Evolutionary conservation across 2,797 vertebrate species (phyloP).

Genomic region (Anisognathus igniventris): DNA sequence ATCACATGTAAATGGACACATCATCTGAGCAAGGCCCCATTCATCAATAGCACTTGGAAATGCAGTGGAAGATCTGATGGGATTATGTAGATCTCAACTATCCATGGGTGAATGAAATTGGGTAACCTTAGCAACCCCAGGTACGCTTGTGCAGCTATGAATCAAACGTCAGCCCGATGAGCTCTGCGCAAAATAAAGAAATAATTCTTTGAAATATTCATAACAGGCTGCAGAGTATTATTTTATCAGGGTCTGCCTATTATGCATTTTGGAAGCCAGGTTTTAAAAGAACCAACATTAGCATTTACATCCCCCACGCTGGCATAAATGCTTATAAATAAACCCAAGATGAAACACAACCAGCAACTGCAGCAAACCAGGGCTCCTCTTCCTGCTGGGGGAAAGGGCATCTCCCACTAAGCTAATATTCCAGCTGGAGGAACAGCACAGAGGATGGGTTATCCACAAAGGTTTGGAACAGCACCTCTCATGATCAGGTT

Average conservation of each 20-base stretch:
- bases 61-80: slow-evolving; percentile 90
- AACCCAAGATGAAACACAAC: not conserved
- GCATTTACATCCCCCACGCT: slow-evolving; percentile 51
- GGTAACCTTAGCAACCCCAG: slow-evolving; percentile 98
- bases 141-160: slow-evolving; percentile 78
- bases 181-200: slow-evolving; percentile 72
- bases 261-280: slow-evolving; percentile 62
- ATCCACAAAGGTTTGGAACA: slow-evolving; percentile 19
- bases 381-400: not conserved
- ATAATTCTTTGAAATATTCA: slow-evolving; percentile 77
- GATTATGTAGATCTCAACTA: slow-evolving; percentile 97
- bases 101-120: slow-evolving; percentile 92
- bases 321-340: slow-evolving; percentile 33
- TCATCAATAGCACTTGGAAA: slow-evolving; percentile 91
- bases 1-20: slow-evolving; percentile 97
- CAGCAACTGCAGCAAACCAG: not conserved
- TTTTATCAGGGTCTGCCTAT: slow-evolving; percentile 71
- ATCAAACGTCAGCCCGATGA: slow-evolving; percentile 72
- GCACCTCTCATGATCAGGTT: not conserved
- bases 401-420: not conserved
- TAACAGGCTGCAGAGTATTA: slow-evolving; percentile 70
- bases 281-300: not conserved
- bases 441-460: not conserved
- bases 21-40: slow-evolving; percentile 91
- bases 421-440: not conserved